Evolutionary conservation across 2,113 vertebrate species (phyloP).

Genomic region (Sminthopsis crassicaudata): DNA sequence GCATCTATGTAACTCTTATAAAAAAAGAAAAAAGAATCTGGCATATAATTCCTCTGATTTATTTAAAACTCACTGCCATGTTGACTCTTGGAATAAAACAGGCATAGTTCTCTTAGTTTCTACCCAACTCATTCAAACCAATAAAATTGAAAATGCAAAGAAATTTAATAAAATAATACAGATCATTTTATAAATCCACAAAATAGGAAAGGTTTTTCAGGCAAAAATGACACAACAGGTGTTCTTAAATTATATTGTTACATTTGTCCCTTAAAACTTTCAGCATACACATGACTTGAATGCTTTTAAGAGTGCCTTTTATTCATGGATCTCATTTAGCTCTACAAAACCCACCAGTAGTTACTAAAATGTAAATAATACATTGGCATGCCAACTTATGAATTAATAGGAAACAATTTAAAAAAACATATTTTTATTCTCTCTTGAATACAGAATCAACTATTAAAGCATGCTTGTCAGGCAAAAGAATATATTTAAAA

Average conservation of each 20-base stretch:
- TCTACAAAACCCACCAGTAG: not conserved
- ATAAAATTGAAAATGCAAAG: not conserved
- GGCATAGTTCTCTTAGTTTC: slow-evolving; percentile 6
- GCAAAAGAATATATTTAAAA: not conserved
- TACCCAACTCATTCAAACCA: slow-evolving; percentile 6
- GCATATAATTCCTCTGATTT: not conserved
- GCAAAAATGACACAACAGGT: not conserved
- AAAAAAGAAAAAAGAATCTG: not conserved
- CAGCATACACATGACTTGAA: not conserved
- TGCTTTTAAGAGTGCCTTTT: slow-evolving; percentile 6
- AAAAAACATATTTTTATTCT: not conserved
- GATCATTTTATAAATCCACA: not conserved
- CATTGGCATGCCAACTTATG: slow-evolving; percentile 28
- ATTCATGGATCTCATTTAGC: slow-evolving; percentile 40
- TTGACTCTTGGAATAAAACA: not conserved
- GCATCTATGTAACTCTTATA: not conserved
- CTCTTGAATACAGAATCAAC: not conserved
- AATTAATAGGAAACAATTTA: slow-evolving; percentile 31
- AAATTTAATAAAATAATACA: not conserved
- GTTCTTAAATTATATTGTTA: slow-evolving; percentile 2
- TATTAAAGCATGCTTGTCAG: not conserved
- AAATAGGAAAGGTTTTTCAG: not conserved
- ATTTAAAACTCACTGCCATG: slow-evolving; percentile 27
- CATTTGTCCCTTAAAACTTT: slow-evolving; percentile 20
- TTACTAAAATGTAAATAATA: slow-evolving; percentile 35